phyloP scores from a whole-genome alignment of 2,113 vertebrate genomes.

The Noctilio leporinus region DNA sequence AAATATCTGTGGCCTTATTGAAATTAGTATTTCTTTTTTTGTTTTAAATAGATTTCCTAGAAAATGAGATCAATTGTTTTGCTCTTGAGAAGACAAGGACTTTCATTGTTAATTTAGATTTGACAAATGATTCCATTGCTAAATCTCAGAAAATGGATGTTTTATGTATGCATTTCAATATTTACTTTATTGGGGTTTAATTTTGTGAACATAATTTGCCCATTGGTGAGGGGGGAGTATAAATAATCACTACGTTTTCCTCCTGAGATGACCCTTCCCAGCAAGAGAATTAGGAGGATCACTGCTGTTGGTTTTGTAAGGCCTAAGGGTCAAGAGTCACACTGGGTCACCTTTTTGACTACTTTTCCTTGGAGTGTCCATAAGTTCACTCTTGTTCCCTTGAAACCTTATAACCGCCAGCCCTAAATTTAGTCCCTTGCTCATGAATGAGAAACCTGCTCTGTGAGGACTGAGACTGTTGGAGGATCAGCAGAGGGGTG shows the following conservation, averaged over 20 bases:
- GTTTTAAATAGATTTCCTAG: constrained; percentile 27
- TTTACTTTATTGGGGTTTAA: constrained; percentile 12
- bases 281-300: background rate
- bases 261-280: background rate
- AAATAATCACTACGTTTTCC: background rate
- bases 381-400: background rate
- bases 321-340: background rate
- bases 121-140: constrained; percentile 17
- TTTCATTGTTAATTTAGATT: constrained; percentile 45
- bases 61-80: background rate
- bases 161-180: background rate
- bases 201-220: constrained; percentile 5
- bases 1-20: background rate
- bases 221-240: background rate
- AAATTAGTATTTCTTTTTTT: constrained; percentile 13
- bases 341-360: background rate
- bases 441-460: background rate
- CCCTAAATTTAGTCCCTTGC: background rate
- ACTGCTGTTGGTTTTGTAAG: background rate
- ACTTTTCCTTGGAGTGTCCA: background rate
- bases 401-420: background rate
- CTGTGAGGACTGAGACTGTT: background rate
- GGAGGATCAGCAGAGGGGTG: background rate
- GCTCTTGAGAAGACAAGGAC: background rate
- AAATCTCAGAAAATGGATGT: background rate